phyloP scores from a whole-genome alignment of 2,113 vertebrate genomes.

The Dasypus novemcinctus region DNA sequence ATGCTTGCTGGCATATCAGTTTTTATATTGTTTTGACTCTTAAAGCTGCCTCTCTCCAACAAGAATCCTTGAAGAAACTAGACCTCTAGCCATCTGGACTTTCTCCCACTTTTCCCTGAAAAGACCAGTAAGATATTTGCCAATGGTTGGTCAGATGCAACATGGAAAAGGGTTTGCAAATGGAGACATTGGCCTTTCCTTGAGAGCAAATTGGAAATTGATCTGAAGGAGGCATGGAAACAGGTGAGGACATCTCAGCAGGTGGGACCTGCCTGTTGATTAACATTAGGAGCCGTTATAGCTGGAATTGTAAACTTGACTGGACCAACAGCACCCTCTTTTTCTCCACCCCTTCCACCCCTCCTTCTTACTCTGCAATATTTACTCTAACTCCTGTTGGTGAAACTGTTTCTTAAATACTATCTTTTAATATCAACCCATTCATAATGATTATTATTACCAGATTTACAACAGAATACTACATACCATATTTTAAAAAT shows the following conservation, averaged over 20 bases:
- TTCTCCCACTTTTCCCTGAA: not conserved
- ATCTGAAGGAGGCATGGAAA: not conserved
- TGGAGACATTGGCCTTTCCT: not conserved
- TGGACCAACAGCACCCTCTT: not conserved
- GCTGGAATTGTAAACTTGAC: not conserved
- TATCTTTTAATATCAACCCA: not conserved
- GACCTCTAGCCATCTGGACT: rapidly evolving
- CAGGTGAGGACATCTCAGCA: rapidly evolving
- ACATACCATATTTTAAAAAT: not conserved
- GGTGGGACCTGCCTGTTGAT: rapidly evolving
- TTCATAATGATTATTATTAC: not conserved
- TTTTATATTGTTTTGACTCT: not conserved
- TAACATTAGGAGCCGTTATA: rapidly evolving
- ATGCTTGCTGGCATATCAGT: not conserved
- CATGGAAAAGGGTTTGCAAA: too few relatives aligned
- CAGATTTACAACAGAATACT: not conserved
- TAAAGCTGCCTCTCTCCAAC: rapidly evolving
- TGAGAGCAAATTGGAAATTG: not conserved
- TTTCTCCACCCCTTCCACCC: not conserved
- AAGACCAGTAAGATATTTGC: not conserved
- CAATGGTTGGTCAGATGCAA: rapidly evolving
- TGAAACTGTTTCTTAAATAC: not conserved
- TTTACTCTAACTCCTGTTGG: too few relatives aligned
- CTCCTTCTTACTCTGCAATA: not conserved
- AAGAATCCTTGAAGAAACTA: not conserved